phyloP scores from a whole-genome alignment of 2,888 invertebrate genomes.

The Cantharis rustica region DNA sequence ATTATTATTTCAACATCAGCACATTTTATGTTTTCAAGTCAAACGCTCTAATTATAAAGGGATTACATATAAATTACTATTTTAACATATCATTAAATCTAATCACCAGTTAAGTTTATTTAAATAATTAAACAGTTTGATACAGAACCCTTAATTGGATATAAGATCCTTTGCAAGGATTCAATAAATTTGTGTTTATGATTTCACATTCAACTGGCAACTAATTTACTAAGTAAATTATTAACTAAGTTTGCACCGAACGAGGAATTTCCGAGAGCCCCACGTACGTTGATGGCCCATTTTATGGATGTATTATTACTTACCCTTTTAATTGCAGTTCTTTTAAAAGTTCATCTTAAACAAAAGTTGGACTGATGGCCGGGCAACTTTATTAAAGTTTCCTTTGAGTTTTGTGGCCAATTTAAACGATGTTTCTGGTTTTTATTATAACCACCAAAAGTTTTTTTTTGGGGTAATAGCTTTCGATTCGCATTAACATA shows the following conservation, averaged over 20 bases:
- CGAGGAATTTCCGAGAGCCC: not conserved
- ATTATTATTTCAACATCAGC: not conserved
- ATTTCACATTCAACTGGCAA: not conserved
- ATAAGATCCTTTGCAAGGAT: not conserved
- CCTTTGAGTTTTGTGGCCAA: slow-evolving; percentile 18
- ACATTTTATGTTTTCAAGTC: not conserved
- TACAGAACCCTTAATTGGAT: not conserved
- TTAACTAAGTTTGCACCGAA: not conserved
- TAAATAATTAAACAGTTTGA: not conserved
- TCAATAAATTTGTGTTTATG: not conserved
- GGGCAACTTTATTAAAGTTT: slow-evolving; percentile 14
- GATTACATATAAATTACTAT: not conserved
- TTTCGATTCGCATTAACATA: slow-evolving; percentile 21
- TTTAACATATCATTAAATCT: not conserved
- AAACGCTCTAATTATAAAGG: not conserved
- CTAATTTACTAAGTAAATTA: not conserved
- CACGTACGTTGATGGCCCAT: not conserved
- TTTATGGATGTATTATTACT: not conserved
- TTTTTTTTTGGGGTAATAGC: slow-evolving; percentile 18
- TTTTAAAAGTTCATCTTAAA: slow-evolving; percentile 5
- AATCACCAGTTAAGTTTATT: not conserved
- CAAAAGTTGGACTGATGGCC: slow-evolving; percentile 10
- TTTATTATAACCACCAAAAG: slow-evolving; percentile 13
- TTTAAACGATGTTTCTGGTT: slow-evolving; percentile 21
- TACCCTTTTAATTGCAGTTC: not conserved